Conservation (phyloP, 1,140 invertebrate species). For the Lutraria rhynchaena region DNA sequence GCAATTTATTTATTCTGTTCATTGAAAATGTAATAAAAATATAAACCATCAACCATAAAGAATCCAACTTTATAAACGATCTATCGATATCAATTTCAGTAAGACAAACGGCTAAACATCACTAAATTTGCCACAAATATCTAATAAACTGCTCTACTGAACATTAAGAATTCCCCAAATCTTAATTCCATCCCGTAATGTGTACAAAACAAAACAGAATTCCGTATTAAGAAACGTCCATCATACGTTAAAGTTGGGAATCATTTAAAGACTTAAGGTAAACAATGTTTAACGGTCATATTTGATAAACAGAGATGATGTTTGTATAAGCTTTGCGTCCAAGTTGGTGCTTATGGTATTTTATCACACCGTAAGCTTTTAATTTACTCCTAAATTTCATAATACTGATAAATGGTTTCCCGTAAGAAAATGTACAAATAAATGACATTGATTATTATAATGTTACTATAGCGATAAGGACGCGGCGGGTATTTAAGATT, state of each 20-base stretch:
- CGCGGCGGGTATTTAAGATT: background rate
- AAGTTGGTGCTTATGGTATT: constrained; percentile 39
- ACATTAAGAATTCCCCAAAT: too few species aligned
- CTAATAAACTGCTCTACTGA: too few species aligned
- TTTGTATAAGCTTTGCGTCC: constrained; percentile 34
- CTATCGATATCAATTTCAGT: too few species aligned
- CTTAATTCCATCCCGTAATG: too few species aligned
- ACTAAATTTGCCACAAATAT: too few species aligned
- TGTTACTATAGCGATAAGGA: constrained; percentile 30
- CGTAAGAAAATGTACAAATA: constrained; percentile 56
- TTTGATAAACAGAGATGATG: constrained; percentile 37
- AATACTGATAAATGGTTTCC: constrained; percentile 59
- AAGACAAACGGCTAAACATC: too few species aligned
- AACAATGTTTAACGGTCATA: constrained; percentile 15
- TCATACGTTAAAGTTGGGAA: constrained; percentile 3
- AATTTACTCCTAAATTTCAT: constrained; percentile 63
- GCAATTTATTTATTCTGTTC: too few species aligned
- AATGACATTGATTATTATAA: constrained; percentile 41
- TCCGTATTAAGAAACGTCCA: background rate
- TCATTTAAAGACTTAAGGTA: constrained; percentile 8
- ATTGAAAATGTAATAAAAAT: too few species aligned
- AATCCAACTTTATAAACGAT: too few species aligned
- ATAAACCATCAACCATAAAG: too few species aligned
- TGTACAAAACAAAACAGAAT: too few species aligned
- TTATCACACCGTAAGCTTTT: constrained; percentile 55